Percentiles rank a stretch among this genome's conserved stretches.
Conservation (phyloP, 2,113 vertebrate species). For the Aegithalos caudatus region DNA sequence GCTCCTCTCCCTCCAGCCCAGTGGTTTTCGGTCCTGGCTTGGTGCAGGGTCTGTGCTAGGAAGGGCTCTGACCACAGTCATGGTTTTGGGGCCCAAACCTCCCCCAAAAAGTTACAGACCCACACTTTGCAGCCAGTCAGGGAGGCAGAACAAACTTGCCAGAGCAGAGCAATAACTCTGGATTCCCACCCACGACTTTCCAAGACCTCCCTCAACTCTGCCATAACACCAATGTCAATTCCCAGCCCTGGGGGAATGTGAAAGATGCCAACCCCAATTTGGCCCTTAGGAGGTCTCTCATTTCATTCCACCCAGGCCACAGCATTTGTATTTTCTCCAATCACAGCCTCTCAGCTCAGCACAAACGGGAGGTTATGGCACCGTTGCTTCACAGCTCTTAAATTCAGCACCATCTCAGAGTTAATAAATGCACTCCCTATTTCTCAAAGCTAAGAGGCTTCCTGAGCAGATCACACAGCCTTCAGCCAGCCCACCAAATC, state of each 20-base stretch:
- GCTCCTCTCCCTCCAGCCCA: not conserved
- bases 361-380: rapidly evolving
- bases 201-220: not conserved
- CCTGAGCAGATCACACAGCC: not conserved
- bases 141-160: not conserved
- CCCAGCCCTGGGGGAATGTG: not conserved
- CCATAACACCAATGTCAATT: rapidly evolving
- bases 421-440: not conserved
- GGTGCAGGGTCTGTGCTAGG: not conserved
- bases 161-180: rapidly evolving
- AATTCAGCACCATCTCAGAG: not conserved
- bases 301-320: not conserved
- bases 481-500: not conserved
- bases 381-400: not conserved
- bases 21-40: rapidly evolving
- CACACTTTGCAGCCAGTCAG: not conserved
- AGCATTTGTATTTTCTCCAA: not conserved
- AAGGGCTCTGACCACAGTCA: not conserved
- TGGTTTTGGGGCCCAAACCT: rapidly evolving
- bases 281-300: not conserved
- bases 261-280: not conserved
- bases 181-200: not conserved
- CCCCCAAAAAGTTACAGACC: rapidly evolving
- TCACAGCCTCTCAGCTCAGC: not conserved
- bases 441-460: not conserved